Conservation (phyloP, 2,797 vertebrate genomes). For the Melanotaenia pygmaea region DNA sequence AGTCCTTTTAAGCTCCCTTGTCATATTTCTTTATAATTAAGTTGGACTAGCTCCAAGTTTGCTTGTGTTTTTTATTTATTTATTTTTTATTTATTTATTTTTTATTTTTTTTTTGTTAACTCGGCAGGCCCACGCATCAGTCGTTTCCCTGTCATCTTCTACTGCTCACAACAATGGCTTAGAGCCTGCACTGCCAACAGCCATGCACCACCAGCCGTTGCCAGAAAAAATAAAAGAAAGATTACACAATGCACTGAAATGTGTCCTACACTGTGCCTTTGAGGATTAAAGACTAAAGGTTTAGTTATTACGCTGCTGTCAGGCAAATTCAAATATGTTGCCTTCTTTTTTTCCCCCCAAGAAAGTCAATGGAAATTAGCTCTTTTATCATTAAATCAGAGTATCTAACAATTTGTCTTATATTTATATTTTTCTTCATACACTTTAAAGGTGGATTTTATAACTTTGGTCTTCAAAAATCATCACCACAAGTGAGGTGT, state of each 20-base stretch:
- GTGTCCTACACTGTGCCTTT: slow-evolving; percentile 34
- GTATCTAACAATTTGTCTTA: neutral
- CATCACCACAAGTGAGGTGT: too few species aligned
- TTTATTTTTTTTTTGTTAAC: slow-evolving; percentile 4
- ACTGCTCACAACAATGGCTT: slow-evolving; percentile 67
- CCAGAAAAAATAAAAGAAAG: slow-evolving; percentile 35
- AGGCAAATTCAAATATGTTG: neutral
- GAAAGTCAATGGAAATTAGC: too few species aligned
- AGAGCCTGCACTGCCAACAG: slow-evolving; percentile 35
- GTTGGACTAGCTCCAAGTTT: slow-evolving; percentile 63
- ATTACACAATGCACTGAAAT: slow-evolving; percentile 46
- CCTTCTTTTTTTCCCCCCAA: too few species aligned
- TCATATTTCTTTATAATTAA: slow-evolving; percentile 75
- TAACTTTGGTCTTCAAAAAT: too few species aligned
- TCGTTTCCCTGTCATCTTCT: slow-evolving; percentile 56
- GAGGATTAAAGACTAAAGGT: slow-evolving; percentile 42
- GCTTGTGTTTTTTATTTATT: neutral
- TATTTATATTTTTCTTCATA: too few species aligned
- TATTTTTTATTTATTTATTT: neutral
- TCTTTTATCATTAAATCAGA: neutral
- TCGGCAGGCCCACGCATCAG: slow-evolving; percentile 44
- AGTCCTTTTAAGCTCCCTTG: slow-evolving; percentile 16
- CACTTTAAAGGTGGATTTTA: too few species aligned
- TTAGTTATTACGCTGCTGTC: slow-evolving; percentile 24
- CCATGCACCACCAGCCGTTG: slow-evolving; percentile 15